phyloP scores from a whole-genome alignment of 2,888 invertebrate species.

The Pristionchus entomophagus region DNA sequence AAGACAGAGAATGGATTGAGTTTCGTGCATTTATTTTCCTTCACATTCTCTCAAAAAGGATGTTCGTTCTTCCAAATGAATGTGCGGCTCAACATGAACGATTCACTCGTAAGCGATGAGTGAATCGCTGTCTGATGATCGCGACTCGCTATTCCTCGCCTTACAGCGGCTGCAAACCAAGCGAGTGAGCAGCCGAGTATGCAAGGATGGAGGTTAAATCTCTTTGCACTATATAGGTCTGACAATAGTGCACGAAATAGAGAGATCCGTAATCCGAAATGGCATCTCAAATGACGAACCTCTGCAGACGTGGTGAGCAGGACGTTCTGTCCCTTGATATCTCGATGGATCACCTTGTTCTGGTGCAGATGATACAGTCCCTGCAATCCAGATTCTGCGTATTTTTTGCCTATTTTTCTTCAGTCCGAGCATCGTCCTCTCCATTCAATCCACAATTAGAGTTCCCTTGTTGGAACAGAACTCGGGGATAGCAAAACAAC shows the following conservation, averaged over 20 bases:
- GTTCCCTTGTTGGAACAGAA: too few species aligned
- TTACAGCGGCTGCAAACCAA: slow-evolving; percentile 6
- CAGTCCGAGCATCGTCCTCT: too few species aligned
- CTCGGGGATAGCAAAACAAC: too few species aligned
- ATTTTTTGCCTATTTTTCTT: too few species aligned
- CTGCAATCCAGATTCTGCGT: slow-evolving; percentile 82
- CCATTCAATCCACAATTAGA: too few species aligned
- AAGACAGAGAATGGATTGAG: too few species aligned
- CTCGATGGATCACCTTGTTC: slow-evolving; percentile 98
- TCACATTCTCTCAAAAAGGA: too few species aligned
- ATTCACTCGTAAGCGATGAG: neutral
- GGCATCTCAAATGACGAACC: slow-evolving; percentile 72
- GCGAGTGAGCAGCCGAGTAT: neutral
- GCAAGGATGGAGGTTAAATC: slow-evolving; percentile 8
- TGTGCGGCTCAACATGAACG: neutral
- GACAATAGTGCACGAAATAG: too few species aligned
- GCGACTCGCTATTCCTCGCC: neutral
- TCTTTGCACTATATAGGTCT: too few species aligned
- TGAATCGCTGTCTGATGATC: slow-evolving; percentile 25
- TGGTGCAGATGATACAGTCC: slow-evolving; percentile 97
- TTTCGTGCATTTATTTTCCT: too few species aligned
- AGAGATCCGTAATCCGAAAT: too few species aligned
- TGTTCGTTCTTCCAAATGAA: too few species aligned
- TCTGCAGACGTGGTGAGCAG: slow-evolving; percentile 99
- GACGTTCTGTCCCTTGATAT: slow-evolving; percentile 97